phyloP scores from a whole-genome alignment of 2,113 vertebrate species.

The Tachysurus fulvidraco region DNA sequence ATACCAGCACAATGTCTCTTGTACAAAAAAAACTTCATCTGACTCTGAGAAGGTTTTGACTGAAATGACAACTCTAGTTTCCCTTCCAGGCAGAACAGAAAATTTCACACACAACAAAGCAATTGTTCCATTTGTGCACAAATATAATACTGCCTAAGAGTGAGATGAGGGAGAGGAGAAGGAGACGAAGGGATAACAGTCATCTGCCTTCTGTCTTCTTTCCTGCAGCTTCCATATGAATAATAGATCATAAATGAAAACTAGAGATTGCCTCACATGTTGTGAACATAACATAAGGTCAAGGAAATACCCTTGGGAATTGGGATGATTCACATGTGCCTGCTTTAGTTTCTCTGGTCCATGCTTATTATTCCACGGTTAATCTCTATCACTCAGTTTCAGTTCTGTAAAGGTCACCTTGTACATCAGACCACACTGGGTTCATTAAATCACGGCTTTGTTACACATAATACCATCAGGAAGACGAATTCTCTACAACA shows the following conservation, averaged over 20 bases:
- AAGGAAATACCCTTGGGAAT: conserved; percentile 47
- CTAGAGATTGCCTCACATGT: conserved; percentile 61
- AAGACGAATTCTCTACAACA: neutral
- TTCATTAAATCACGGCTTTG: conserved; percentile 39
- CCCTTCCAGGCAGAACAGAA: conserved; percentile 61
- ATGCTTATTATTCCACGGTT: conserved; percentile 7
- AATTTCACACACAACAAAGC: conserved; percentile 61
- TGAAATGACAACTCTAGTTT: conserved; percentile 63
- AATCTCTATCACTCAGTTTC: neutral
- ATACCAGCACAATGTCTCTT: conserved; percentile 65
- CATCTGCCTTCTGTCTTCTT: conserved; percentile 65
- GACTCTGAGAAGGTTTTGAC: conserved; percentile 53
- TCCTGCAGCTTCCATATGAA: conserved; percentile 66
- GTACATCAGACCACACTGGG: neutral
- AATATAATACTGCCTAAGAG: conserved; percentile 67
- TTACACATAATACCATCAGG: conserved; percentile 30
- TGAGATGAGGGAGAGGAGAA: conserved; percentile 34
- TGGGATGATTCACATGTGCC: neutral
- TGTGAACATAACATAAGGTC: conserved; percentile 62
- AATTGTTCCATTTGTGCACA: conserved; percentile 68
- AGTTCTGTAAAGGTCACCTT: conserved; percentile 35
- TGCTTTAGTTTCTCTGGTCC: neutral
- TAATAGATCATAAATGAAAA: conserved; percentile 75
- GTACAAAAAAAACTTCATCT: conserved; percentile 52
- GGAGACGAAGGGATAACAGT: neutral